Evolutionary conservation across 2,113 vertebrate genomes (phyloP).

Genomic region (Phyllopteryx taeniolatus): DNA sequence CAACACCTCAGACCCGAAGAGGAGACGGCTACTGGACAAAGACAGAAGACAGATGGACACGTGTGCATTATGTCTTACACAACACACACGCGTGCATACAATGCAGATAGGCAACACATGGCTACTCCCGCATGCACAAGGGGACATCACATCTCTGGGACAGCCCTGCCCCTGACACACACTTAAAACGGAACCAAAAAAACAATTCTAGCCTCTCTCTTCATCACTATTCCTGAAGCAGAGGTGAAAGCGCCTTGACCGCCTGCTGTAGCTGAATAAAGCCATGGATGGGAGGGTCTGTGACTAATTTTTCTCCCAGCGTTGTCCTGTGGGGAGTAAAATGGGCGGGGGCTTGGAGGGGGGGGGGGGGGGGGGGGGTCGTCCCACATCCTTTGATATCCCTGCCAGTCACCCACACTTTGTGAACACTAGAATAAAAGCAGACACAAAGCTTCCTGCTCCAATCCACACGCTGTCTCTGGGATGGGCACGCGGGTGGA

Average conservation of each 20-base stretch:
- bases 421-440: conserved; percentile 76
- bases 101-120: conserved; percentile 62
- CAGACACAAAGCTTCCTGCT: conserved; percentile 84
- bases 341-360: conserved; percentile 46
- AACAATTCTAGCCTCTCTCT: conserved; percentile 61
- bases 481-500: conserved; percentile 58
- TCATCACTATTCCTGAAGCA: conserved; percentile 51
- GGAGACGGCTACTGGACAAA: conserved; percentile 38
- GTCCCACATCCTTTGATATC: conserved; percentile 77
- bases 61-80: conserved; percentile 10
- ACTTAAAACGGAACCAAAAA: conserved; percentile 47
- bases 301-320: conserved; percentile 75
- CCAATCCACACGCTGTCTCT: conserved; percentile 77
- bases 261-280: conserved; percentile 71
- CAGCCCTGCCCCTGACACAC: conserved; percentile 24
- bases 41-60: conserved; percentile 36
- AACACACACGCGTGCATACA: conserved; percentile 9
- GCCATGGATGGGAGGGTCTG: conserved; percentile 74
- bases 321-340: conserved; percentile 64
- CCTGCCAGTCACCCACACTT: conserved; percentile 72
- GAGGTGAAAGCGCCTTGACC: conserved; percentile 58
- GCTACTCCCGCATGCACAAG: conserved; percentile 58
- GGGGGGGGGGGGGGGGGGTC: conserved; percentile 58
- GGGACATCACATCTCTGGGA: conserved; percentile 57
- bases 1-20: conserved; percentile 40